These are phyloP conservation scores for Acanthoscelides obtectus DNA, from an alignment of 2,888 invertebrate genomes.

Conservation along the genomic window DNA sequence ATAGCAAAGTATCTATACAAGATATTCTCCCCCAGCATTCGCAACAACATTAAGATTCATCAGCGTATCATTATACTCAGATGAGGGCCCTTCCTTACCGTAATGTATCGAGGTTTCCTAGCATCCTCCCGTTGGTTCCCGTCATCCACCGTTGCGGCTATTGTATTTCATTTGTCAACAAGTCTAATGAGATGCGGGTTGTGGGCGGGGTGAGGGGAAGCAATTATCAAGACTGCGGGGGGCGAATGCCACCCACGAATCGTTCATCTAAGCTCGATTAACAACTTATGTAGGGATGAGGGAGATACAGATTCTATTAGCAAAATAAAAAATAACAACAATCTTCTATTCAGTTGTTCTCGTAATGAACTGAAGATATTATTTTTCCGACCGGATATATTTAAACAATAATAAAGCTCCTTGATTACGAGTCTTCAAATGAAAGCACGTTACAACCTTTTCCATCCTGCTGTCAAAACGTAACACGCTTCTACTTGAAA, in stretches of 20 bases:
- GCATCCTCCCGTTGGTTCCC: neutral
- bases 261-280: neutral
- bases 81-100: neutral
- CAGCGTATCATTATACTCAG: neutral
- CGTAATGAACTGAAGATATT: too few species aligned
- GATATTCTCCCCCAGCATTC: neutral
- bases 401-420: too few species aligned
- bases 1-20: too few species aligned
- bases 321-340: too few species aligned
- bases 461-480: too few species aligned
- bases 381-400: too few species aligned
- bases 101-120: neutral
- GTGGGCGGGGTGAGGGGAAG: conserved; percentile 44
- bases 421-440: too few species aligned
- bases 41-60: neutral
- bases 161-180: conserved; percentile 47
- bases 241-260: conserved; percentile 20
- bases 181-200: conserved; percentile 49
- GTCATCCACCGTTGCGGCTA: conserved; percentile 3
- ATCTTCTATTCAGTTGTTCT: too few species aligned
- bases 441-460: too few species aligned
- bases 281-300: neutral
- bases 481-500: too few species aligned
- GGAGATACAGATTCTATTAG: too few species aligned
- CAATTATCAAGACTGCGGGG: conserved; percentile 44